Base-by-base conservation (phyloP, 2,113 vertebrate genomes). In the Boleophthalmus pectinirostris region DNA sequence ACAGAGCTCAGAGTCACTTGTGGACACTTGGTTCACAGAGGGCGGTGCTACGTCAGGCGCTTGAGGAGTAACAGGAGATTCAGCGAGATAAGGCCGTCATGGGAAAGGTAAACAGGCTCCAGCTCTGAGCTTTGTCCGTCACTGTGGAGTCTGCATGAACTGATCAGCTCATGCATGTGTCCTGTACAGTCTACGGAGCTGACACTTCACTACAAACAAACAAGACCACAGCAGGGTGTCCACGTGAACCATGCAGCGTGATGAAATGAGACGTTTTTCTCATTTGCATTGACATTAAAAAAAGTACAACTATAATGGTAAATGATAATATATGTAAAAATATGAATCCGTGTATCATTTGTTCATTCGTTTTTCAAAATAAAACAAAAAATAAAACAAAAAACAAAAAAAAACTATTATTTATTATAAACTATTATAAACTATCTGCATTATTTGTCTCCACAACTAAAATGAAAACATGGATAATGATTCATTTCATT, bases 141-240 rank as follows among this genome's bases (percentile, higher is more conserved):
- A 79, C 61, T 71, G 61, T 61, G 72, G 70, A 76, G 63, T 61
- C 79, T 58, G 53, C 80, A 18, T 78, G 82, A 75, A 72, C 51
- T 67, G 51, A 73, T 79, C 84, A 69, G 80, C 74, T 70, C 90
- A 92, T 92, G 90, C 85, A 88, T 73, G 33, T 47, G 5, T 47
- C 51, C 45, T 67, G 15, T 18, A 60, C 8, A 21, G 14, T 49
- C 49, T 51, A 51, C 3, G 56, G 56, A 61, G 35, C 21, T 23
- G 3, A 79, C 61, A 56, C 15, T 58, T 70, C 54, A 70, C 43
- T 82, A 29, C 75, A 73, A 76, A 69, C 67, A 58, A 33, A 66
- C 77, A 83, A 63, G 11, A 73, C 47, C 72, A 79, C 68, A 75
- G 43, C 18, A n/a, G 74, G 24, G 45, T 49, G 71, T 46, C 63